These are phyloP conservation scores for Ceyx cyanopectus DNA, from an alignment of 2,113 vertebrate species.

Conservation along the genomic window DNA sequence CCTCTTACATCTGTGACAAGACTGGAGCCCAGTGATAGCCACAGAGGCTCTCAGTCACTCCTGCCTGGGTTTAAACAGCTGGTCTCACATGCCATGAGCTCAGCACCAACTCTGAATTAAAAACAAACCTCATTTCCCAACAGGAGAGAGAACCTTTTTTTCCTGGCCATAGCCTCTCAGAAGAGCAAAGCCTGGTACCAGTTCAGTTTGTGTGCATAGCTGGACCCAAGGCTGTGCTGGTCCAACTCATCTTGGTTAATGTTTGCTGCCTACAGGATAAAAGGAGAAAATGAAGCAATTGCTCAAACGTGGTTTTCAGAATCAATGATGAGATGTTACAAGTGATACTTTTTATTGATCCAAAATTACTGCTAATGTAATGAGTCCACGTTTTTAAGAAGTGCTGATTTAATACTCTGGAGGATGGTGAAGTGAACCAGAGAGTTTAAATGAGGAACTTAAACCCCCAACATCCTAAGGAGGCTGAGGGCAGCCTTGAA, in stretches of 20 bases:
- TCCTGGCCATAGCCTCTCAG: not conserved
- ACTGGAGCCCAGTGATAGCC: not conserved
- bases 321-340: not conserved
- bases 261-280: not conserved
- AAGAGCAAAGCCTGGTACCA: not conserved
- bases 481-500: not conserved
- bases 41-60: not conserved
- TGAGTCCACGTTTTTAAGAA: not conserved
- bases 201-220: not conserved
- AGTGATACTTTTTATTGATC: conserved; percentile 10
- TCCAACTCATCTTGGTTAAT: not conserved
- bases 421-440: not conserved
- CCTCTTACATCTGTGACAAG: not conserved
- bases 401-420: not conserved
- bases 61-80: not conserved
- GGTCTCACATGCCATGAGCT: not conserved
- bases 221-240: not conserved
- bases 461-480: not conserved
- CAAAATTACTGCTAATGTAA: not conserved
- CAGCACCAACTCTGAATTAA: not conserved
- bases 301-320: not conserved
- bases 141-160: not conserved
- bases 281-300: not conserved
- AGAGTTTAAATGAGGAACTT: not conserved
- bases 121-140: not conserved